Evolutionary conservation across 2,797 vertebrate genomes (phyloP), one percentile per base, ranked within the genome.

Genomic region (Takifugu rubripes): DNA sequence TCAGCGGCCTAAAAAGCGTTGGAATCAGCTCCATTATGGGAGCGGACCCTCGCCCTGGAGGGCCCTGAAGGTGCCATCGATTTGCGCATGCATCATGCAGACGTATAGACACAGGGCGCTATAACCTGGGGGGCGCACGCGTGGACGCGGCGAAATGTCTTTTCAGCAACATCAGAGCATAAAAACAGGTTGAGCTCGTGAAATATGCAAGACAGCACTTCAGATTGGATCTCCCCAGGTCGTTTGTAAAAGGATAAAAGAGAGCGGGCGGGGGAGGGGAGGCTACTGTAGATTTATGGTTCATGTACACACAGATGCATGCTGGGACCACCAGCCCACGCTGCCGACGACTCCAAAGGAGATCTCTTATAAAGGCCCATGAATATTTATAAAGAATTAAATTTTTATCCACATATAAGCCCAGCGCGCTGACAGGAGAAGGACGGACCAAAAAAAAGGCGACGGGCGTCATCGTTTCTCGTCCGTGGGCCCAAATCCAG

Each of bases 121-220:
- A 50, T 68, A 56, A 66, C 78, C 76, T 64, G 50, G 64, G 76
- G 77, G 62, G 6, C 55, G 60, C 67, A 54, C 48, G 45, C 53
- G 53, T 66, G 71, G 60, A 42, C 54, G 66, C 67, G 76, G 61
- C 57, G 57, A 74, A 70, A 67, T 63, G 51, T 74, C 62, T 66
- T 64, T 74, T 31, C 42, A 70, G 59, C 73, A 76, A 75, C 72
- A 74, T 68, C 31, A 57, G 33, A 6, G 48, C 56, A 61, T 58
- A 40, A 82, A 84, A 82, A 79, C 77, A 69, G 65, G 77, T 77
- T 75, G 53, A 54, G 64, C 69, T 82, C 3, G 36, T 84, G 64
- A 88, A 86, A 84, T 79, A 86, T 82, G 80, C 68, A 86, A 64
- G 62, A 64, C 56, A 11, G 64, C 59, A 64, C 72, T 79, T 84